These are phyloP conservation scores for Rosalia funebris DNA, from an alignment of 2,888 invertebrate genomes.

Conservation along the genomic window DNA sequence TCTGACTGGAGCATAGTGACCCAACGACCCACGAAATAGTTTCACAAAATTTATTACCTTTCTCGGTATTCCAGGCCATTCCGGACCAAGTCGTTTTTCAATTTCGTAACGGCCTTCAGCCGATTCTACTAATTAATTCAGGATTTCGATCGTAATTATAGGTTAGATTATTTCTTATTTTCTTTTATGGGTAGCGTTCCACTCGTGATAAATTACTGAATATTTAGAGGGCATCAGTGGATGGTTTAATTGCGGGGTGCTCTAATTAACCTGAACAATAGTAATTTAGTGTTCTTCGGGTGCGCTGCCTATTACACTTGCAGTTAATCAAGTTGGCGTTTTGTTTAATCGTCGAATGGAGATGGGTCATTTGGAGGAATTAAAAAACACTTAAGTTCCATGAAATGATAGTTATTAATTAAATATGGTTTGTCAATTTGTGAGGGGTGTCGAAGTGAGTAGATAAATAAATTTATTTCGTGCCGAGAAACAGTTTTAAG, in stretches of 20 bases:
- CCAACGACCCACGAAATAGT: slow-evolving; percentile 1
- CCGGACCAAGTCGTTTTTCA: slow-evolving; percentile 42
- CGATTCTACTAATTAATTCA: slow-evolving; percentile 41
- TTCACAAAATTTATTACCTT: slow-evolving; percentile 31
- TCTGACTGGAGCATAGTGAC: too few relatives aligned
- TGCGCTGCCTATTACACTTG: background rate
- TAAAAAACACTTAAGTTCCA: too few relatives aligned
- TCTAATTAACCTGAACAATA: slow-evolving; percentile 17
- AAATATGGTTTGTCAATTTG: too few relatives aligned
- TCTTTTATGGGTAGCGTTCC: background rate
- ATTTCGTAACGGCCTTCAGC: slow-evolving; percentile 42
- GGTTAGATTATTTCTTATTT: slow-evolving; percentile 25
- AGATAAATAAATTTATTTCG: too few relatives aligned
- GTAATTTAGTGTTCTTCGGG: slow-evolving; percentile 12
- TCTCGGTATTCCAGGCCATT: slow-evolving; percentile 36
- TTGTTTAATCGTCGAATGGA: background rate
- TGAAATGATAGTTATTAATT: too few relatives aligned
- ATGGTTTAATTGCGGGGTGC: slow-evolving; percentile 30
- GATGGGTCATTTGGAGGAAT: background rate
- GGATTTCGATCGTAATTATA: slow-evolving; percentile 37
- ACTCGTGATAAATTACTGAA: slow-evolving; percentile 34
- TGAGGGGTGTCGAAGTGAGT: too few relatives aligned
- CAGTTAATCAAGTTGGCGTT: background rate
- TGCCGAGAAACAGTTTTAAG: too few relatives aligned
- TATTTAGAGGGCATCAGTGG: slow-evolving; percentile 27